phyloP scores from a whole-genome alignment of 2,888 invertebrate species.

The Heliconius ethilla region DNA sequence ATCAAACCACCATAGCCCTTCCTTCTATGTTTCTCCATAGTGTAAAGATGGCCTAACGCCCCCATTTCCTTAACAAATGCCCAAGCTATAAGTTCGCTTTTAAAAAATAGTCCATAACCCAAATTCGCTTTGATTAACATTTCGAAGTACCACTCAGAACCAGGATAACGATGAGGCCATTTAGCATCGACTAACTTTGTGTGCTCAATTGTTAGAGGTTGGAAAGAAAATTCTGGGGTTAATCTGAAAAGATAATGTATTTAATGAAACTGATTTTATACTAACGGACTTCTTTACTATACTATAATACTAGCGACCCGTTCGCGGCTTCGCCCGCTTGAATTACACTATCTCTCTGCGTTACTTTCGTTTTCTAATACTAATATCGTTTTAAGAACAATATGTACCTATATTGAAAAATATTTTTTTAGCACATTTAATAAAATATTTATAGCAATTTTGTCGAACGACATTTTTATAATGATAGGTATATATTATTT shows the following conservation, averaged over 20 bases:
- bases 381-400: too few species aligned
- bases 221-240: slow-evolving; percentile 51
- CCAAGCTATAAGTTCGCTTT: slow-evolving; percentile 56
- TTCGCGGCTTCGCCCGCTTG: too few species aligned
- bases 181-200: slow-evolving; percentile 53
- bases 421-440: too few species aligned
- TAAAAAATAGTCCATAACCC: slow-evolving; percentile 58
- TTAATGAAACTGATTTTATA: background rate
- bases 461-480: too few species aligned
- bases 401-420: too few species aligned
- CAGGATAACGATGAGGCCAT: slow-evolving; percentile 60
- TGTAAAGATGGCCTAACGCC: slow-evolving; percentile 60
- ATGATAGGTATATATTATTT: too few species aligned
- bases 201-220: slow-evolving; percentile 52
- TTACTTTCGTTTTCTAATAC: too few species aligned
- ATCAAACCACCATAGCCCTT: slow-evolving; percentile 61
- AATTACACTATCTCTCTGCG: too few species aligned
- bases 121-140: slow-evolving; percentile 56
- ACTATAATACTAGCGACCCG: too few species aligned
- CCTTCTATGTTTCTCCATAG: slow-evolving; percentile 57
- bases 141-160: slow-evolving; percentile 55
- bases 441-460: too few species aligned
- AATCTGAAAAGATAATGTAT: slow-evolving; percentile 50
- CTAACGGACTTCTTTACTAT: background rate
- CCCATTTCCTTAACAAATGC: slow-evolving; percentile 60